Evolutionary conservation across 2,797 vertebrate species (phyloP).

Genomic region (Cheracebus regulus): DNA sequence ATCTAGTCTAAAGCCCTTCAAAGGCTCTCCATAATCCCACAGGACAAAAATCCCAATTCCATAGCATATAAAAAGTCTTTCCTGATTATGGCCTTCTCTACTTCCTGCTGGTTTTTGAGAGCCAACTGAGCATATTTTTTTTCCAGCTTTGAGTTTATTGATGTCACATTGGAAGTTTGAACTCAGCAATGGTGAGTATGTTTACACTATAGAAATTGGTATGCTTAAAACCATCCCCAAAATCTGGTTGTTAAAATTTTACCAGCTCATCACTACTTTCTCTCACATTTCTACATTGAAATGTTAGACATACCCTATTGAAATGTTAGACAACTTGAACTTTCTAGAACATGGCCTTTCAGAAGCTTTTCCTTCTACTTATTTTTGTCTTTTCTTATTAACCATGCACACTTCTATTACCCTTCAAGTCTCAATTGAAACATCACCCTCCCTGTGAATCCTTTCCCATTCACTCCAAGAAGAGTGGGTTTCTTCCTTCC

Average conservation of each 20-base stretch:
- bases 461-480: not conserved
- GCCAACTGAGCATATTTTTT: not conserved
- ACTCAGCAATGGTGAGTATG: not conserved
- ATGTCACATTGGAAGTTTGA: not conserved
- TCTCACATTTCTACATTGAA: not conserved
- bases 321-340: constrained; percentile 8
- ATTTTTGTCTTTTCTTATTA: constrained; percentile 1
- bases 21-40: not conserved
- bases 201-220: not conserved
- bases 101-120: not conserved
- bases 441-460: not conserved
- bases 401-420: not conserved
- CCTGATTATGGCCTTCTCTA: not conserved
- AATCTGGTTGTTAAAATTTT: not conserved
- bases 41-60: not conserved
- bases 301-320: not conserved
- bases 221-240: not conserved
- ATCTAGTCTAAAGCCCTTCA: not conserved
- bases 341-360: constrained; percentile 10
- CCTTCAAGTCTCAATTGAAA: not conserved
- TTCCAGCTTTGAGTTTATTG: not conserved
- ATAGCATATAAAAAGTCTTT: not conserved
- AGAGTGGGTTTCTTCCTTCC: not conserved
- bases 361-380: not conserved
- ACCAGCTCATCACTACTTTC: not conserved